Base-by-base conservation (phyloP, 1,140 invertebrate species). In the Formica selysi region DNA sequence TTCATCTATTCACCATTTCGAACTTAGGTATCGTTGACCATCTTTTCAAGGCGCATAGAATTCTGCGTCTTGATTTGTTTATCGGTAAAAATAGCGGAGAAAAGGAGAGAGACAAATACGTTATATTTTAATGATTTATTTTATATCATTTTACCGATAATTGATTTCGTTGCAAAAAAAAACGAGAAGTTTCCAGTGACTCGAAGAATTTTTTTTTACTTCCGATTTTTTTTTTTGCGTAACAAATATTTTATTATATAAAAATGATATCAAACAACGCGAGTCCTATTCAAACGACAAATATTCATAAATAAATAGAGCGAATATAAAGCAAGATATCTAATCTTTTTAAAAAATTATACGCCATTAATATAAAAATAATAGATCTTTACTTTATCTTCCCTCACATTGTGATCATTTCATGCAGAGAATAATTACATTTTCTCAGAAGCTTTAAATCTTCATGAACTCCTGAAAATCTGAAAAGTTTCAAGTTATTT, bases 381-480 rank as follows among this genome's bases (percentile, higher is more conserved):
- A 41, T 38, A 22, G n/a, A 61, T 76, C 4, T 16, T 51, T 51
- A 51, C 13, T 51, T 16, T 48, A 48, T 16, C 16, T 61, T 32
- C 59, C n/a, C 36, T n/a, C 1, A 61, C 22, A 41, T 51, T 16
- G 11, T 41, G 36, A 61, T 61, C 22, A 73, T 57, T 76, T 76
- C 26, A 61, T 76, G 36, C 73, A 1, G 8, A 26, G 26, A 16
- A n/a, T 76, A 61, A 61, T 76, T 41, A 41, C 36, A 76, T 76
- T 76, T 76, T 74, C 54, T 8, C 36, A 57, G 32, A 26, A 61
- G n/a, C 36, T 76, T 76, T 61, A 76, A 76, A 38, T 76, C 54
- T 38, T n/a, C 36, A 16, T 22, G 22, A 22, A 22, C 22, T 22
- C 22, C 22, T 13, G 36, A 76, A 76, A 38, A 36, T 22, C 61